Evolutionary conservation across 92 coral and sea anemone genomes (phyloP).

Genomic region (Zoanthus sociatus): DNA sequence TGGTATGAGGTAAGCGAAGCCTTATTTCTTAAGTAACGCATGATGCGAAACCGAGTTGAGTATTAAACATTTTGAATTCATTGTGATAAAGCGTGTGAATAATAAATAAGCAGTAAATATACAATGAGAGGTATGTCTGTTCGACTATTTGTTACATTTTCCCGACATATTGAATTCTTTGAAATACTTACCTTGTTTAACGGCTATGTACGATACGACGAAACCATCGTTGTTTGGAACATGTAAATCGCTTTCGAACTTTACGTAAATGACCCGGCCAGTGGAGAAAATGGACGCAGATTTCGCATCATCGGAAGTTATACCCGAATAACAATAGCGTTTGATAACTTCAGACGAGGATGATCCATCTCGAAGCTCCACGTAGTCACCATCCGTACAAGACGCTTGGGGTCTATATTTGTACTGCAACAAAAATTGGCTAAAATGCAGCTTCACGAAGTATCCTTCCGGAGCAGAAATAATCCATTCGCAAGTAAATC

Average conservation of each 20-base stretch:
- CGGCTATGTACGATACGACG: neutral
- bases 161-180: neutral
- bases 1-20: too few relatives aligned
- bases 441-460: neutral
- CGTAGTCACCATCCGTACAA: neutral
- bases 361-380: conserved; percentile 1
- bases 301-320: neutral
- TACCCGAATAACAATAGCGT: conserved; percentile 7
- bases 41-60: too few relatives aligned
- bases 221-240: neutral
- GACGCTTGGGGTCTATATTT: neutral
- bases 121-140: too few relatives aligned
- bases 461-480: conserved; percentile 14
- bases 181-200: neutral
- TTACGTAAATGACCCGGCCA: neutral
- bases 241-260: neutral
- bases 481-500: conserved; percentile 3
- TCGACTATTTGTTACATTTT: neutral
- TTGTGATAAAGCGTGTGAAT: too few relatives aligned
- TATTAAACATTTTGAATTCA: too few relatives aligned
- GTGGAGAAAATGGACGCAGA: neutral
- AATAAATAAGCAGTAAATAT: too few relatives aligned
- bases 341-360: conserved; percentile 19
- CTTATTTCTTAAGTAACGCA: too few relatives aligned
- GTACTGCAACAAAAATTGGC: neutral